Evolutionary conservation across 2,888 invertebrate species (phyloP).

Genomic region (Hydropsyche betteni): DNA sequence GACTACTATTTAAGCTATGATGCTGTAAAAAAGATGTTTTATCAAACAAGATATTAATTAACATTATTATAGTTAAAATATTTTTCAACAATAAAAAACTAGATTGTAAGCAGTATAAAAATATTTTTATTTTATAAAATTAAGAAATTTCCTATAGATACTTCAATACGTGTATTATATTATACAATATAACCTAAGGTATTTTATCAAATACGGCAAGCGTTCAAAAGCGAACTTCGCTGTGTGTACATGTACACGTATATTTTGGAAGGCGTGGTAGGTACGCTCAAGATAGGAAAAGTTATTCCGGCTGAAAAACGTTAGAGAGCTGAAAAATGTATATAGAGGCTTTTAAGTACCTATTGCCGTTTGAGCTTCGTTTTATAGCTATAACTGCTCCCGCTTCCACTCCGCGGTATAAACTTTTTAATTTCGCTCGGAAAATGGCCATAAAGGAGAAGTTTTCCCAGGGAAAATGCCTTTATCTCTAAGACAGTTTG

Average conservation of each 20-base stretch:
- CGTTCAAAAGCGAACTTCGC: neutral
- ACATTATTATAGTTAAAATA: neutral
- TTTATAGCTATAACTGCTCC: slow-evolving; percentile 48
- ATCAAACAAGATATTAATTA: neutral
- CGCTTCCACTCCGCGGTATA: slow-evolving; percentile 44
- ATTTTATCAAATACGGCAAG: too few species aligned
- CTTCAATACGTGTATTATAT: neutral
- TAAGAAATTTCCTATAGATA: too few species aligned
- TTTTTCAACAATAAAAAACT: too few species aligned
- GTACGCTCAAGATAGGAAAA: slow-evolving; percentile 34
- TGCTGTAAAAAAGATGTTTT: too few species aligned
- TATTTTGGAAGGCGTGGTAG: neutral
- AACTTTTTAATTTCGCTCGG: slow-evolving; percentile 52
- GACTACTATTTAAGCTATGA: too few species aligned
- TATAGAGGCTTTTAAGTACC: slow-evolving; percentile 42
- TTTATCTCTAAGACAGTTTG: slow-evolving; percentile 51
- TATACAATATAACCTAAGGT: neutral
- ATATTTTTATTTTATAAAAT: too few species aligned
- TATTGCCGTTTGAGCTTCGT: slow-evolving; percentile 46
- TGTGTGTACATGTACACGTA: neutral
- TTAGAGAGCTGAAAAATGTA: slow-evolving; percentile 41
- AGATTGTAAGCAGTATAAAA: too few species aligned
- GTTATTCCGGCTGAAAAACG: slow-evolving; percentile 39
- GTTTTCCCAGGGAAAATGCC: slow-evolving; percentile 49
- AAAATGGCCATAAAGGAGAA: slow-evolving; percentile 52